Conservation (phyloP, 64 coral and sea anemone genomes). For the Montipora efflorescens region DNA sequence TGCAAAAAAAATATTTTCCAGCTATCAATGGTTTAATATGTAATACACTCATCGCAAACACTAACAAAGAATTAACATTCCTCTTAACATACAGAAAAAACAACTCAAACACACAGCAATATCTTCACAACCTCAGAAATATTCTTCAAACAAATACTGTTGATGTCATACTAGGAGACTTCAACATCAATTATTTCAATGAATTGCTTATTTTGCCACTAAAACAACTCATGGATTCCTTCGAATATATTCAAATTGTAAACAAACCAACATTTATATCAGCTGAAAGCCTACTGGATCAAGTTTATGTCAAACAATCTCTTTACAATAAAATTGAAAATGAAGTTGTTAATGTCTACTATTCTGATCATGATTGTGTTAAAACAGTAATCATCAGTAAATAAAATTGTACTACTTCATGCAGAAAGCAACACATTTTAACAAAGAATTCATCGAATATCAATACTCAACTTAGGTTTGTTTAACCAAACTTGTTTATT, state of each 20-base stretch:
- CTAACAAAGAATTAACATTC: not conserved
- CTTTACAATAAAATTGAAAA: slow-evolving; percentile 4
- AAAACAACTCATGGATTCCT: slow-evolving; percentile 28
- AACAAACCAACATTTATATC: slow-evolving; percentile 74
- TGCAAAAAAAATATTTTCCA: too few relatives aligned
- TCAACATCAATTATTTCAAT: slow-evolving; percentile 60
- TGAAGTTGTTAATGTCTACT: slow-evolving; percentile 18
- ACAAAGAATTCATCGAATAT: not conserved
- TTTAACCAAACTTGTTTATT: slow-evolving; percentile 13
- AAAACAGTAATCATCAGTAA: not conserved
- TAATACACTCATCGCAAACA: not conserved
- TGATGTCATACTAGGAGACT: slow-evolving; percentile 59
- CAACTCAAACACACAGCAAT: slow-evolving; percentile 1
- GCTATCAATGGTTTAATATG: not conserved
- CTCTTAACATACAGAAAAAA: not conserved
- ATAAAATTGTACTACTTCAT: not conserved
- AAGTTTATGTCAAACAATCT: slow-evolving; percentile 34
- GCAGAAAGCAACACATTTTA: not conserved
- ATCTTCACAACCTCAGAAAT: not conserved
- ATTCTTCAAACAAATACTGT: slow-evolving; percentile 40
- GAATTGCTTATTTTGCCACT: slow-evolving; percentile 30
- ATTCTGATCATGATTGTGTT: slow-evolving; percentile 14
- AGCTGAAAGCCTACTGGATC: slow-evolving; percentile 19
- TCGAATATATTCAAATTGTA: slow-evolving; percentile 48
- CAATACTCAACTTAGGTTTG: slow-evolving; percentile 25